These are phyloP conservation scores for Papilio dardanus DNA, from an alignment of 1,140 invertebrate genomes.

Conservation along the genomic window DNA sequence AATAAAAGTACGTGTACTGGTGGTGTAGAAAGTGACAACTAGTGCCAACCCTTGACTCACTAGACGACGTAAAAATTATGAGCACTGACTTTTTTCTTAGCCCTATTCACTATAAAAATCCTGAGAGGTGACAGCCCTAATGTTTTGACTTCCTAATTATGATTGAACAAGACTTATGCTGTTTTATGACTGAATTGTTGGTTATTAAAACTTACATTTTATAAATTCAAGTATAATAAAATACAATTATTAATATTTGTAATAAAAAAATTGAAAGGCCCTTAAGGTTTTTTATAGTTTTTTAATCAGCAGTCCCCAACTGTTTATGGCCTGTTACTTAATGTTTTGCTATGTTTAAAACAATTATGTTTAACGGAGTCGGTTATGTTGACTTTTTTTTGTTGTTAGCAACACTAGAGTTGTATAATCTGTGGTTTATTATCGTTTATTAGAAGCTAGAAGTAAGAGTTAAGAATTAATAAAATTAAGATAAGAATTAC, in stretches of 20 bases:
- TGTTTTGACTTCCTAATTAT: conserved; percentile 27
- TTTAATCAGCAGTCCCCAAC: conserved; percentile 15
- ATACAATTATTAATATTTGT: conserved; percentile 20
- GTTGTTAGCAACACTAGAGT: too few relatives aligned
- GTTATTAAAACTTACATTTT: not conserved
- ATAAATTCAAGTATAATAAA: conserved; percentile 27
- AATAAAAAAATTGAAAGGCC: conserved; percentile 8
- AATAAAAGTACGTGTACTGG: too few relatives aligned
- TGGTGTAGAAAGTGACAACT: too few relatives aligned
- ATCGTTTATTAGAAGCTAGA: too few relatives aligned
- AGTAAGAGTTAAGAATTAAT: too few relatives aligned
- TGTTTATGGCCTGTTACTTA: not conserved
- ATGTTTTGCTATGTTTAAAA: not conserved
- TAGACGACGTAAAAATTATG: too few relatives aligned
- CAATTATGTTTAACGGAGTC: not conserved
- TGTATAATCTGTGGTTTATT: too few relatives aligned
- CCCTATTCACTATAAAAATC: not conserved
- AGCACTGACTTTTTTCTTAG: too few relatives aligned
- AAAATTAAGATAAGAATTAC: too few relatives aligned
- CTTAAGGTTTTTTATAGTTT: conserved; percentile 5
- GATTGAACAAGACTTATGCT: not conserved
- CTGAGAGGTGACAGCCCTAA: not conserved
- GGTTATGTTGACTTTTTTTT: too few relatives aligned
- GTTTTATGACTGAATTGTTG: conserved; percentile 20
- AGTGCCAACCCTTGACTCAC: too few relatives aligned